These are phyloP conservation scores for Centropus bengalensis DNA, from an alignment of 2,113 vertebrate species.

Conservation along the genomic window DNA sequence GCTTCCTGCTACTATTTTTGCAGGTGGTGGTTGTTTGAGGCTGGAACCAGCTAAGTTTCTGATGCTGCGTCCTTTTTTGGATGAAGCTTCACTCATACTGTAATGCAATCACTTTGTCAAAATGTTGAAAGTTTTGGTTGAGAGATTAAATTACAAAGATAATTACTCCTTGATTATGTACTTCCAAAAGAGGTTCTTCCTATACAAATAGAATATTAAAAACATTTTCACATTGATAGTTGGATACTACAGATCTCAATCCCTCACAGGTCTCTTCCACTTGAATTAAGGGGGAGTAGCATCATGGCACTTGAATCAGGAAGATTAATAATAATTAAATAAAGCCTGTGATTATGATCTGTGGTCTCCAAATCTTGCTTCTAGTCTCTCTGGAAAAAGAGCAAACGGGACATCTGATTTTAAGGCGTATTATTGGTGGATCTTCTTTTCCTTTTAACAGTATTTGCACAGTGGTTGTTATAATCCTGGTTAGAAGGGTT, in stretches of 20 bases:
- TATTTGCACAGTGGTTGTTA: slow-evolving; percentile 15
- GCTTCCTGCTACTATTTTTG: background rate
- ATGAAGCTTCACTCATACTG: background rate
- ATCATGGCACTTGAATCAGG: background rate
- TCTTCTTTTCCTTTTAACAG: background rate
- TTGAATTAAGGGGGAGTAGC: background rate
- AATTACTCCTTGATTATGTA: background rate
- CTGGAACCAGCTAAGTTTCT: background rate
- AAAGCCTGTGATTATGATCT: background rate
- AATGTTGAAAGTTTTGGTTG: background rate
- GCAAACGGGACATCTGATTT: slow-evolving; percentile 4
- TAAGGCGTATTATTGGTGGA: background rate
- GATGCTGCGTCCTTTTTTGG: background rate
- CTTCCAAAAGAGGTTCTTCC: background rate
- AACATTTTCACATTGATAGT: background rate
- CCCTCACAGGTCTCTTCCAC: background rate
- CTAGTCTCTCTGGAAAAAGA: background rate
- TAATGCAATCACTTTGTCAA: background rate
- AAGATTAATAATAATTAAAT: background rate
- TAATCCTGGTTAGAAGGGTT: slow-evolving; percentile 27
- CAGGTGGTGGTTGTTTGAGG: background rate
- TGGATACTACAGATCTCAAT: background rate
- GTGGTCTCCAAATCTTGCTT: background rate
- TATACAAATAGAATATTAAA: background rate
- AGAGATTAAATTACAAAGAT: background rate